Percentiles rank a stretch among this genome's conserved stretches.
Conservation (phyloP, 2,888 invertebrate genomes). For the Apeira syringaria region DNA sequence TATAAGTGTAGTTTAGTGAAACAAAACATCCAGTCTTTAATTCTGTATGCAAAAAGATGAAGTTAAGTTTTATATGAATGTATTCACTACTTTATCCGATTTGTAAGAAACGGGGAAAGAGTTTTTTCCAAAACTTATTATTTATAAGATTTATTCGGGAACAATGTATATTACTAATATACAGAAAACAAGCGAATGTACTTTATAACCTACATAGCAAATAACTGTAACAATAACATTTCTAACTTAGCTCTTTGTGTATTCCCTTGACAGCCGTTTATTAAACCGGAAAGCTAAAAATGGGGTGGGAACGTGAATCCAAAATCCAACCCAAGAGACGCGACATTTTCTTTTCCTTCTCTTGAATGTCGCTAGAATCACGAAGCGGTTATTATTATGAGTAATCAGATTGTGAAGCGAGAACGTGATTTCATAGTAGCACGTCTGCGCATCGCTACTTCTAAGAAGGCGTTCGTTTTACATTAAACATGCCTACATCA, state of each 20-base stretch:
- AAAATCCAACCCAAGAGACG: slow-evolving; percentile 2
- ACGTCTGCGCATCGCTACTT: slow-evolving; percentile 5
- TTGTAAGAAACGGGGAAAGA: too few relatives aligned
- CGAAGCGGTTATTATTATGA: background rate
- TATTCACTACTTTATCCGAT: too few relatives aligned
- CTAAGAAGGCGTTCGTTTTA: slow-evolving; percentile 9
- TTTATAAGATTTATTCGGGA: too few relatives aligned
- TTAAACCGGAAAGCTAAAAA: slow-evolving; percentile 13
- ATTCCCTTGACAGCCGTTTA: slow-evolving; percentile 9
- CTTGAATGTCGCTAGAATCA: background rate
- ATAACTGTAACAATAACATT: slow-evolving; percentile 13
- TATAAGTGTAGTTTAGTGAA: too few relatives aligned
- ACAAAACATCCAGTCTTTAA: too few relatives aligned
- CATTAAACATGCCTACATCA: slow-evolving; percentile 12
- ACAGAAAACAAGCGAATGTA: too few relatives aligned
- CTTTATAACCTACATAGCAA: too few relatives aligned
- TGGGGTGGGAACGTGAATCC: slow-evolving; percentile 11
- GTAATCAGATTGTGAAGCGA: slow-evolving; percentile 3
- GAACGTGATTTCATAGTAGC: slow-evolving; percentile 6
- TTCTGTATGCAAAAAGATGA: too few relatives aligned
- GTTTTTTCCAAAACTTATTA: too few relatives aligned
- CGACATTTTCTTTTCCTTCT: background rate
- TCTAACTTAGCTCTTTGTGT: slow-evolving; percentile 4
- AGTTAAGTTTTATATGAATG: too few relatives aligned
- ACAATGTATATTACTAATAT: too few relatives aligned